Base-by-base conservation (phyloP, 2,113 vertebrate species). In the Callopanchax toddi region DNA sequence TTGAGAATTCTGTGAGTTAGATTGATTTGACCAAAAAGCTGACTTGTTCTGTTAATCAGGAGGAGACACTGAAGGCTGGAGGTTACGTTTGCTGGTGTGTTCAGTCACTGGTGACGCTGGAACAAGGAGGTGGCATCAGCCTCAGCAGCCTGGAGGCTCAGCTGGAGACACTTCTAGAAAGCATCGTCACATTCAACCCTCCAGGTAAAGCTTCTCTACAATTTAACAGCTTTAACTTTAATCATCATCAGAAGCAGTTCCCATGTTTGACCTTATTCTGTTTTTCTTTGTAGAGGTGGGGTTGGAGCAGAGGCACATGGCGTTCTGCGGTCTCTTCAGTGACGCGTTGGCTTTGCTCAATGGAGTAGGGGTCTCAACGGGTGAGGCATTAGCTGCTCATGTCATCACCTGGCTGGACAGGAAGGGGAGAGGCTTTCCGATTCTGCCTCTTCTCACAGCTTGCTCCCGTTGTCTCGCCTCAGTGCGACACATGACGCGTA, bases 401-500 rank as follows among this genome's bases (percentile, higher is more conserved):
- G 79, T 99, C 20, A 91, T 92, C 6, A 61, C 40, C 53, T 99
- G 97, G 97, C 91, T 98, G 13, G 87, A 90, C 23, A 83, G 88
- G 60, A 93, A 90, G 8, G 92, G 95, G 63, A 92, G 84, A 0
- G 93, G 94, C 21, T 79, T 95, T 65, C 88, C 93, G 7, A 94
- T 95, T 3, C 92, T 98, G 86, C 97, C 97, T 0, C 93, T 99
- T 1, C 90, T 99, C 43, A 98, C 96, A 0, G 96, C 97, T 0
- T 93, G 95, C 0, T 97, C 96, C 40, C 92, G 93, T 79, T 96
- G 95, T 77, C 91, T 99, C 70, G 96, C 97, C 1, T 99, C 97
- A 0, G 96, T 99, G 42, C 92, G 92, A 15, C 97, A 98, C 81
- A 98, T 99, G 97, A 94, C 96, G 0, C 94, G 94, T 73, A 94